Evolutionary conservation across 2,797 vertebrate species (phyloP).

Genomic region (Ctenochaetus hawaiiensis): DNA sequence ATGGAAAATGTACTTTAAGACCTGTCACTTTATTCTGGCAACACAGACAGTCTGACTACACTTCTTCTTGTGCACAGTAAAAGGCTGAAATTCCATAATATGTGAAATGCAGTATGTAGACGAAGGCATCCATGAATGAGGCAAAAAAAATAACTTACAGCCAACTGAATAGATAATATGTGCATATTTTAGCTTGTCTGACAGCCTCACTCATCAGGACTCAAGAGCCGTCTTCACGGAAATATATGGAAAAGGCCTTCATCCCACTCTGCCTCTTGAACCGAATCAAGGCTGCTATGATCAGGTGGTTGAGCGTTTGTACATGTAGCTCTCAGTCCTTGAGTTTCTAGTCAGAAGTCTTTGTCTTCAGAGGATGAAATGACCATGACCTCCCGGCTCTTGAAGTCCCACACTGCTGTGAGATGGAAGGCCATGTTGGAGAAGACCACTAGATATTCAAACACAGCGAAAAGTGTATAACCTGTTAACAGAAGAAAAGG

Average conservation of each 20-base stretch:
- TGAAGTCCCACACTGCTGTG: conserved; percentile 95
- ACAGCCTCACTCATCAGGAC: conserved; percentile 17
- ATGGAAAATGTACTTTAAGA: conserved; percentile 24
- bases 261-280: conserved; percentile 48
- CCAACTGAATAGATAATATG: conserved; percentile 6
- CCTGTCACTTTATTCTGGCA: conserved; percentile 53
- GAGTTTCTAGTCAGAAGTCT: conserved; percentile 84
- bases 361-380: conserved; percentile 89
- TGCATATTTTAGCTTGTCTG: conserved; percentile 25
- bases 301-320: conserved; percentile 13
- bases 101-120: background rate
- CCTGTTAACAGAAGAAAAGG: conserved; percentile 74
- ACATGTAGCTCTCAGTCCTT: conserved; percentile 20
- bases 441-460: conserved; percentile 94
- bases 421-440: conserved; percentile 98
- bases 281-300: conserved; percentile 30
- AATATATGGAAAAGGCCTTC: conserved; percentile 67
- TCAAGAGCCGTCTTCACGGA: conserved; percentile 38
- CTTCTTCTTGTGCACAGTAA: conserved; percentile 33
- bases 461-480: conserved; percentile 92
- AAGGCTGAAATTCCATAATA: conserved; percentile 43
- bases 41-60: conserved; percentile 44
- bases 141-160: conserved; percentile 30
- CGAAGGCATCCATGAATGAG: conserved; percentile 45
- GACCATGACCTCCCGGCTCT: conserved; percentile 90